These are phyloP conservation scores for Corythornis madagascariensis DNA, from an alignment of 2,113 vertebrate genomes.

Conservation along the genomic window DNA sequence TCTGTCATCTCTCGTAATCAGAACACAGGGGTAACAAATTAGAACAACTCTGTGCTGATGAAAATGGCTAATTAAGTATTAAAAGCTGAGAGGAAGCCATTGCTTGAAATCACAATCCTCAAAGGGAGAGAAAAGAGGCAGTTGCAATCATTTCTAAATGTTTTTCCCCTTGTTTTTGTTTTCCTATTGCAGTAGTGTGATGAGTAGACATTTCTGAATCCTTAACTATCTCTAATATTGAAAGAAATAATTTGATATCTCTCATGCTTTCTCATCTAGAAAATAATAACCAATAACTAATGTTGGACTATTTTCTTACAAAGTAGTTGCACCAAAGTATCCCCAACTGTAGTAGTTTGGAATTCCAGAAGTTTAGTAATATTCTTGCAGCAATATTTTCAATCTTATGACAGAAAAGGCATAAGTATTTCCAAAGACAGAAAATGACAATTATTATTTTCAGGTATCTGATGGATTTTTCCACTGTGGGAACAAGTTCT, in stretches of 20 bases:
- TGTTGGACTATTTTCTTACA: neutral
- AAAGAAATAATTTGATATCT: neutral
- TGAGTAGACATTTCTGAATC: neutral
- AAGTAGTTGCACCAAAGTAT: neutral
- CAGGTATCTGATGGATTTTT: neutral
- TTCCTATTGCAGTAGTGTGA: neutral
- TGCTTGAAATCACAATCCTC: constrained; percentile 7
- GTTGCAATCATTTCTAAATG: neutral
- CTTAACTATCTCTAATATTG: neutral
- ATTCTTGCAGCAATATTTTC: neutral
- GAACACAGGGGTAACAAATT: constrained; percentile 14
- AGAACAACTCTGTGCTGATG: neutral
- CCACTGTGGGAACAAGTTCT: neutral
- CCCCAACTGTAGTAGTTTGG: neutral
- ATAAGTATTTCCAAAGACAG: neutral
- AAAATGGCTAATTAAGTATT: constrained; percentile 10
- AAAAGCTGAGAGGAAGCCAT: neutral
- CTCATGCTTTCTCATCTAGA: neutral
- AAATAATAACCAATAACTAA: neutral
- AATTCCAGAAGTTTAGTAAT: neutral
- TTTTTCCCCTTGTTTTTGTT: neutral
- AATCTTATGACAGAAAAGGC: neutral
- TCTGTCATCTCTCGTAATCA: constrained; percentile 8
- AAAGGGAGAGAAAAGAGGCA: neutral
- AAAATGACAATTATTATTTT: neutral